These are phyloP conservation scores for Tenthredo amoena DNA, from an alignment of 2,888 invertebrate species.

Conservation along the genomic window DNA sequence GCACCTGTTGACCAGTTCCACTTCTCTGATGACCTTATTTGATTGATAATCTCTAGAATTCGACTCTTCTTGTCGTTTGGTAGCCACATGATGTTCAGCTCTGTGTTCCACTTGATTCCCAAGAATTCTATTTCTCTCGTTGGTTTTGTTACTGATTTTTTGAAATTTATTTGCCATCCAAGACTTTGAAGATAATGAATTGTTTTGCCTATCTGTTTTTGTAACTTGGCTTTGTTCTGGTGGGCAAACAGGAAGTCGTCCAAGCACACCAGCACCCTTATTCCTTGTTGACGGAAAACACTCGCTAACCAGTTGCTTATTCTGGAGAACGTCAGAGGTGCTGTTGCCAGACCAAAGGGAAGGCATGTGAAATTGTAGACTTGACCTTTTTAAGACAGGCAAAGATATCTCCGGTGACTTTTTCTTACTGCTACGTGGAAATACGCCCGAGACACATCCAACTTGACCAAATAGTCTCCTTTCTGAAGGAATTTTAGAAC, in stretches of 20 bases:
- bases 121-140: constrained; percentile 41
- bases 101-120: constrained; percentile 46
- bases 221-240: constrained; percentile 39
- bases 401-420: constrained; percentile 49
- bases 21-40: background rate
- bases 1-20: background rate
- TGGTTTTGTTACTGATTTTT: constrained; percentile 41
- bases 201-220: background rate
- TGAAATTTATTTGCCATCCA: constrained; percentile 48
- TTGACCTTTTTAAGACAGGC: background rate
- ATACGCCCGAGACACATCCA: constrained; percentile 61
- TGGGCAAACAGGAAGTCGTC: constrained; percentile 62
- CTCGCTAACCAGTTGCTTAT: constrained; percentile 63
- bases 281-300: constrained; percentile 55
- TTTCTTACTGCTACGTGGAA: constrained; percentile 57
- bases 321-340: constrained; percentile 61
- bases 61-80: background rate
- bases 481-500: constrained; percentile 60
- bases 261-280: constrained; percentile 63
- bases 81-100: background rate
- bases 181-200: background rate
- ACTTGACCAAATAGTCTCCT: constrained; percentile 57
- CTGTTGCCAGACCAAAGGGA: constrained; percentile 64
- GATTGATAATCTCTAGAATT: background rate
- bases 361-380: constrained; percentile 47